These are phyloP conservation scores for Taeniopygia guttata DNA, from an alignment of 2,797 vertebrate species.

Conservation along the genomic window DNA sequence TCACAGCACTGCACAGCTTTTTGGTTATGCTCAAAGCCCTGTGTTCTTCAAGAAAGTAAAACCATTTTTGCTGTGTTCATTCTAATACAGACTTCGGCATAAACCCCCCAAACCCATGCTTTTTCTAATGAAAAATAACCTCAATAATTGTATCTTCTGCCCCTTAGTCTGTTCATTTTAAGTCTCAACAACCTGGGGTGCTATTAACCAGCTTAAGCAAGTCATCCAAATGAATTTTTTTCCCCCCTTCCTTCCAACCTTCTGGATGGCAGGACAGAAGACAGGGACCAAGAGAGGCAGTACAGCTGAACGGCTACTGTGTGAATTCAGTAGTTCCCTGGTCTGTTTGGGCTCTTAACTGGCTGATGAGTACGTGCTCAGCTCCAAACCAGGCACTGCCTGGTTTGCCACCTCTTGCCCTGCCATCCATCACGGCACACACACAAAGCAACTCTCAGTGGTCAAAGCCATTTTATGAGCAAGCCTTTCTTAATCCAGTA, in stretches of 20 bases:
- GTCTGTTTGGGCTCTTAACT: not conserved
- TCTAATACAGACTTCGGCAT: not conserved
- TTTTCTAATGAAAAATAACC: not conserved
- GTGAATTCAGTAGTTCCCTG: not conserved
- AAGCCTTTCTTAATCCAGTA: not conserved
- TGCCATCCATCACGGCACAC: not conserved
- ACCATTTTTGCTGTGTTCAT: not conserved
- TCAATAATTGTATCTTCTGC: not conserved
- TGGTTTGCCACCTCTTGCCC: not conserved
- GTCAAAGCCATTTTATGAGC: not conserved
- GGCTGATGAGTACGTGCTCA: accelerated
- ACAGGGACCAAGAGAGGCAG: not conserved
- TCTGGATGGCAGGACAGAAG: not conserved
- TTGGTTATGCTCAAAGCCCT: not conserved
- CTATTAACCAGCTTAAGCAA: not conserved
- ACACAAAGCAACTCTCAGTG: not conserved
- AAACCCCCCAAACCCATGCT: not conserved
- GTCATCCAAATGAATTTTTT: not conserved
- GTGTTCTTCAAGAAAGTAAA: not conserved
- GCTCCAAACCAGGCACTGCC: not conserved
- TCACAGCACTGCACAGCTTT: not conserved
- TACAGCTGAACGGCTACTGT: not conserved
- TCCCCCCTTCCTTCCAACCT: not conserved
- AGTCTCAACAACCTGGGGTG: not conserved
- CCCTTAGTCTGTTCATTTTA: not conserved